Conservation (phyloP, 2,113 vertebrate species). For the Delphinus delphis region DNA sequence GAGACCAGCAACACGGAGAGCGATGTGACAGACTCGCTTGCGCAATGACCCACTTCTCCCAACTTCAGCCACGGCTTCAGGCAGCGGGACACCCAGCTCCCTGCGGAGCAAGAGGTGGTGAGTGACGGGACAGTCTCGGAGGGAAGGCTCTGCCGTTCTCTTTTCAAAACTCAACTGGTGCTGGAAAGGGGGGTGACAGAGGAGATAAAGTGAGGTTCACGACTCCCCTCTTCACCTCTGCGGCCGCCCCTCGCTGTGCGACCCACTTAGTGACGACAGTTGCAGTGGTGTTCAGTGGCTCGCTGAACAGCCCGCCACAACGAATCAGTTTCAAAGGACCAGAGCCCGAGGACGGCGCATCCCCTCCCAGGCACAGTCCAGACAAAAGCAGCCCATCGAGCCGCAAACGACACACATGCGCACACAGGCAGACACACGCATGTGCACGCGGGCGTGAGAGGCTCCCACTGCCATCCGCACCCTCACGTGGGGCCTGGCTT, state of each 20-base stretch:
- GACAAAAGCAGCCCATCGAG: constrained; percentile 27
- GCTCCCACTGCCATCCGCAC: not conserved
- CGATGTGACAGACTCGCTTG: not conserved
- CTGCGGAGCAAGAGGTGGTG: rapidly evolving
- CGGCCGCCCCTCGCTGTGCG: constrained; percentile 22
- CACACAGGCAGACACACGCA: too few species aligned
- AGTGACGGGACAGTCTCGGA: rapidly evolving
- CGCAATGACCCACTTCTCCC: not conserved
- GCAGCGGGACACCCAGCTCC: not conserved
- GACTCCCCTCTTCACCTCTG: constrained; percentile 43
- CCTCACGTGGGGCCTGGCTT: not conserved
- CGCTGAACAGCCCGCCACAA: constrained; percentile 77
- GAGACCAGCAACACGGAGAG: too few species aligned
- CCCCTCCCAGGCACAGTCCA: constrained; percentile 44
- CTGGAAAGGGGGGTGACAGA: not conserved
- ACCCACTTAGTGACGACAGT: constrained; percentile 59
- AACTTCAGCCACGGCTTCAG: not conserved
- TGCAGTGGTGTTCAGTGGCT: constrained; percentile 75
- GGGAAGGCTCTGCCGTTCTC: rapidly evolving
- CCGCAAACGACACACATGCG: not conserved
- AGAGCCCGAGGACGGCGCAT: constrained; percentile 17
- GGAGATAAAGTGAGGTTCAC: not conserved
- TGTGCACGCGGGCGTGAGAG: rapidly evolving
- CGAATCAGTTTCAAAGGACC: constrained; percentile 79
- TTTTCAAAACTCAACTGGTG: rapidly evolving